A percentile compares a stretch with the other conserved stretches of the same genome.
These are phyloP conservation scores for Rhinoraja longicauda DNA, from an alignment of 2,797 vertebrate species.

Conservation along the genomic window DNA sequence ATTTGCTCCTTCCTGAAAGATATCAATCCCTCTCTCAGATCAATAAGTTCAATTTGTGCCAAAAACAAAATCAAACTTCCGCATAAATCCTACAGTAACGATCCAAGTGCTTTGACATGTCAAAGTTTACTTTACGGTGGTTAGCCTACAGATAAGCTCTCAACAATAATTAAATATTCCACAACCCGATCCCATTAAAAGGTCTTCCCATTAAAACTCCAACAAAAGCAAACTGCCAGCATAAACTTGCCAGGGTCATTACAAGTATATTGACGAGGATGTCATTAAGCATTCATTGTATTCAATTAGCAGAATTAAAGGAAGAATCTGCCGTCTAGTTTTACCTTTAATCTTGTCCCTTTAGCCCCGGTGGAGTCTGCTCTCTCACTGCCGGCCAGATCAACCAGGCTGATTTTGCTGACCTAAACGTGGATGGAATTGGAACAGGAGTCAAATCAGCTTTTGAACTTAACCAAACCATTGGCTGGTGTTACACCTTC, in stretches of 20 bases:
- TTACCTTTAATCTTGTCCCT: slow-evolving; percentile 91
- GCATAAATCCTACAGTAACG: not conserved
- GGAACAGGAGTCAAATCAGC: not conserved
- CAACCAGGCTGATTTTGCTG: slow-evolving; percentile 97
- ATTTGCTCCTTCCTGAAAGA: slow-evolving; percentile 88
- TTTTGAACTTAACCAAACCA: not conserved
- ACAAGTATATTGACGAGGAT: not conserved
- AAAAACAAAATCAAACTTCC: not conserved
- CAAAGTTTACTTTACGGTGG: not conserved
- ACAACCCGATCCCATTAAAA: not conserved
- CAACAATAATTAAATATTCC: not conserved
- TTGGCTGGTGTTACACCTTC: not conserved
- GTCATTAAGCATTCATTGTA: not conserved
- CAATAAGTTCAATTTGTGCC: not conserved
- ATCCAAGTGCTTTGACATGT: not conserved
- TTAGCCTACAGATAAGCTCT: not conserved
- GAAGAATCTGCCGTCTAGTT: not conserved
- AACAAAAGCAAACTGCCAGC: not conserved
- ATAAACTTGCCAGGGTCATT: not conserved
- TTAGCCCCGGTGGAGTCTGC: slow-evolving; percentile 95
- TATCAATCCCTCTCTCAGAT: not conserved
- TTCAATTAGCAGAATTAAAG: not conserved
- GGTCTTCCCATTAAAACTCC: not conserved
- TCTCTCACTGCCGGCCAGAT: slow-evolving; percentile 90
- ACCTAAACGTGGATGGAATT: slow-evolving; percentile 60